A percentile compares a stretch with the other conserved stretches of the same genome.
Conservation (phyloP, 2,888 invertebrate genomes). For the Suillia variegata region DNA sequence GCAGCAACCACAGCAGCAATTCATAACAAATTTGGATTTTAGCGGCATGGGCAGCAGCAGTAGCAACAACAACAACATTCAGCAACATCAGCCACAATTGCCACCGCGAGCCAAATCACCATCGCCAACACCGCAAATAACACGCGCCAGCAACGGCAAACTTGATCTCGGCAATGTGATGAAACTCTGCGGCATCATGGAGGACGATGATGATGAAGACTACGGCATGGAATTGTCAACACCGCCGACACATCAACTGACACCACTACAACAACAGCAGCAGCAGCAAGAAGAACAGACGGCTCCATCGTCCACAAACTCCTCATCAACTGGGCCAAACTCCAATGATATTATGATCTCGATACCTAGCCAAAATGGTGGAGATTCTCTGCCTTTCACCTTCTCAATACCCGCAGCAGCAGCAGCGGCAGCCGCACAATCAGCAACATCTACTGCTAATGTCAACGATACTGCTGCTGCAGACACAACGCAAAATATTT, state of each 20-base stretch:
- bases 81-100: conserved; percentile 21
- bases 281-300: conserved; percentile 15
- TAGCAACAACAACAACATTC: conserved; percentile 13
- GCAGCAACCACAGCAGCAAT: conserved; percentile 18
- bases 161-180: conserved; percentile 75
- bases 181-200: conserved; percentile 73
- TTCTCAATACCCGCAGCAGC: conserved; percentile 57
- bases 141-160: conserved; percentile 60
- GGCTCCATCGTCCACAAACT: conserved; percentile 15
- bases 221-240: conserved; percentile 50
- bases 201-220: conserved; percentile 74
- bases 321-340: conserved; percentile 25
- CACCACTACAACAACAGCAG: too few species aligned
- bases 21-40: not conserved
- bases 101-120: conserved; percentile 39
- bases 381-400: conserved; percentile 57
- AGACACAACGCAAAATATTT: conserved; percentile 58
- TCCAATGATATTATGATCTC: conserved; percentile 59
- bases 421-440: conserved; percentile 15
- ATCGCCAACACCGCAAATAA: conserved; percentile 46
- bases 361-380: conserved; percentile 59
- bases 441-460: conserved; percentile 6
- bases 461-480: conserved; percentile 41
- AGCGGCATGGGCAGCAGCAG: not conserved
- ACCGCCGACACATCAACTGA: conserved; percentile 20